These are phyloP conservation scores for Dorcus parallelipipedus DNA, from an alignment of 2,888 invertebrate genomes.

Conservation along the genomic window DNA sequence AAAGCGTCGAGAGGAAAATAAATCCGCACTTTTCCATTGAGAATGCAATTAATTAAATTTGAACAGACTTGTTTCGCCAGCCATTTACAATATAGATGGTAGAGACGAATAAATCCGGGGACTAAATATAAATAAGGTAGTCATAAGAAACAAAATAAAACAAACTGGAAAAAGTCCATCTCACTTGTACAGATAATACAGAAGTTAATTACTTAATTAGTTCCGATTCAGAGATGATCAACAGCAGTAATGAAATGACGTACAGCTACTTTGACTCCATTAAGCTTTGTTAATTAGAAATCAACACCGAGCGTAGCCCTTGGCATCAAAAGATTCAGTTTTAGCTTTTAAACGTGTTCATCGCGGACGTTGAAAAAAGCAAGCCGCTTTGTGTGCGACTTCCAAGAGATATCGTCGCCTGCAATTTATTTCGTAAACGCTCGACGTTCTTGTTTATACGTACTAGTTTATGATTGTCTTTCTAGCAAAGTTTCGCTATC, in stretches of 20 bases:
- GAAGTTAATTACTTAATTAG: constrained; percentile 44
- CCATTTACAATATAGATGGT: too few species aligned
- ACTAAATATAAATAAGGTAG: background rate
- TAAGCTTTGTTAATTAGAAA: constrained; percentile 44
- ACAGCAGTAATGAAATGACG: constrained; percentile 40
- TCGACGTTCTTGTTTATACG: too few species aligned
- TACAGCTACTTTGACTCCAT: constrained; percentile 37
- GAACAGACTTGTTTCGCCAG: too few species aligned
- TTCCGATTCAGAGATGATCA: constrained; percentile 42
- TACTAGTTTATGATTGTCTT: background rate
- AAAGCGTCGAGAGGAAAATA: too few species aligned
- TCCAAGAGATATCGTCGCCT: too few species aligned
- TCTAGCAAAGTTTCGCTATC: background rate
- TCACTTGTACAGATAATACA: constrained; percentile 27
- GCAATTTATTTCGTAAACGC: too few species aligned
- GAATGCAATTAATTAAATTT: too few species aligned
- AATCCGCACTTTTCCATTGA: too few species aligned
- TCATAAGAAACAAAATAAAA: too few species aligned
- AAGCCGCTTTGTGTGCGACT: too few species aligned
- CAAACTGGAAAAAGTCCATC: constrained; percentile 7
- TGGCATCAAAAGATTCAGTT: constrained; percentile 22
- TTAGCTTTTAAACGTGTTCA: constrained; percentile 10
- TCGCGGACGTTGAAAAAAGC: background rate
- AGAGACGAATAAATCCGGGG: too few species aligned
- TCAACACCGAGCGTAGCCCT: constrained; percentile 37